phyloP scores from a whole-genome alignment of 92 coral and sea anemone species.

The Montipora capitata region DNA sequence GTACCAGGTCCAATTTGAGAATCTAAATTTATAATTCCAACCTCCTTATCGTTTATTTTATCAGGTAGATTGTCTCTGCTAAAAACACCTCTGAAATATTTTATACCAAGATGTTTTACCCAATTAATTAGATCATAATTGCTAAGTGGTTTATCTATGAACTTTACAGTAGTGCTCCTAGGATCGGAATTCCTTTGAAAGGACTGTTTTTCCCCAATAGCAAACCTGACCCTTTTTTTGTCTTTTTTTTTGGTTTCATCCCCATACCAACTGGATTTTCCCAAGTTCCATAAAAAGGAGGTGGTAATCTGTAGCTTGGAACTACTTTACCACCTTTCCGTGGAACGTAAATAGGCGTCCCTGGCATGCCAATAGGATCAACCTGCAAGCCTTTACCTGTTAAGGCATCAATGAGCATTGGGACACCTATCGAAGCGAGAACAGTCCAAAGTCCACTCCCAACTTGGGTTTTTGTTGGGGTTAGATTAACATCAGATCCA shows the following conservation, averaged over 20 bases:
- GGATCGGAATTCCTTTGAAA: background rate
- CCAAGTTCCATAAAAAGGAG: slow-evolving; percentile 18
- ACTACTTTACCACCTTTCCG: background rate
- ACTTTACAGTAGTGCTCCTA: background rate
- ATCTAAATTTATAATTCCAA: slow-evolving; percentile 34
- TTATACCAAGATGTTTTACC: slow-evolving; percentile 11
- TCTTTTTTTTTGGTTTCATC: slow-evolving; percentile 6
- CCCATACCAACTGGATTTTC: background rate
- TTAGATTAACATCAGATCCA: background rate
- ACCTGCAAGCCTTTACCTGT: slow-evolving; percentile 21
- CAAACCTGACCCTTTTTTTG: background rate
- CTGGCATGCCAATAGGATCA: background rate
- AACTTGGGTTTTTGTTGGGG: background rate
- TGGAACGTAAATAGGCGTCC: slow-evolving; percentile 10
- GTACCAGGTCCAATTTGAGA: background rate
- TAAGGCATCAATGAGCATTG: background rate
- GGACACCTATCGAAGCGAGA: slow-evolving; percentile 3
- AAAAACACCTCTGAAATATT: background rate
- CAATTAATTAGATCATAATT: slow-evolving; percentile 18
- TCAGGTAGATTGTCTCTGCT: slow-evolving; percentile 13
- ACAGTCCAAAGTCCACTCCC: background rate
- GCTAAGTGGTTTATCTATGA: slow-evolving; percentile 7
- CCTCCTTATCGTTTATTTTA: background rate
- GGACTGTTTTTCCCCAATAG: background rate
- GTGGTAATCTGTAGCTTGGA: background rate